Percentiles rank a stretch among this genome's conserved stretches.
phyloP scores from a whole-genome alignment of 2,113 vertebrate species.

The Oryzias melastigma region DNA sequence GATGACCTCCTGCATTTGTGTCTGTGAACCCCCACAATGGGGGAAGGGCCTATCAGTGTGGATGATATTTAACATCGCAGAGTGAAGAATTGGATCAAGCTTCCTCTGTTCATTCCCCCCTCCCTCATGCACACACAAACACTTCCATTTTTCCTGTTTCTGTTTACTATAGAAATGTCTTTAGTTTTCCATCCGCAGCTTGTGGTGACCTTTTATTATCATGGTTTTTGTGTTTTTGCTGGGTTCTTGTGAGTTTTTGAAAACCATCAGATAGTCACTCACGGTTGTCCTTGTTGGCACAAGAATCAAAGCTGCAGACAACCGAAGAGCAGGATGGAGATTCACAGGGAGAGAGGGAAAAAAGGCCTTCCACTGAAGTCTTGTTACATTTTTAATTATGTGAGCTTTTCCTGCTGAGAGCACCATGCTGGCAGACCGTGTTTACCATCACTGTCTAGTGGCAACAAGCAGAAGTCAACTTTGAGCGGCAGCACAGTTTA shows the following conservation, averaged over 20 bases:
- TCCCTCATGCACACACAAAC: slow-evolving; percentile 22
- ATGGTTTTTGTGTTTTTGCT: slow-evolving; percentile 9
- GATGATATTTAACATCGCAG: slow-evolving; percentile 70
- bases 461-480: slow-evolving; percentile 11
- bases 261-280: slow-evolving; percentile 17
- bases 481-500: neutral
- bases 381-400: slow-evolving; percentile 55
- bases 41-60: slow-evolving; percentile 53
- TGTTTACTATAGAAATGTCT: neutral
- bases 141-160: slow-evolving; percentile 8
- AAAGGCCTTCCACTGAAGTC: slow-evolving; percentile 23
- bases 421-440: neutral
- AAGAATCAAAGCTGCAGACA: slow-evolving; percentile 42
- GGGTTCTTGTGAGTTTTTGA: slow-evolving; percentile 19
- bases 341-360: slow-evolving; percentile 4
- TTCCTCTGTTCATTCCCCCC: slow-evolving; percentile 61
- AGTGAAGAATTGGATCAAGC: slow-evolving; percentile 59
- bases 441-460: slow-evolving; percentile 5
- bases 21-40: neutral
- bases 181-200: no score
- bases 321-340: slow-evolving; percentile 32
- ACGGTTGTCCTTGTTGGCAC: slow-evolving; percentile 40
- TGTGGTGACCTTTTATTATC: no score
- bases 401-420: slow-evolving; percentile 25
- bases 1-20: slow-evolving; percentile 7